These are phyloP conservation scores for Chondrilla cf. caribensis DNA, from an alignment of 37 sponge, comb jelly and placozoan genomes.

Conservation along the genomic window DNA sequence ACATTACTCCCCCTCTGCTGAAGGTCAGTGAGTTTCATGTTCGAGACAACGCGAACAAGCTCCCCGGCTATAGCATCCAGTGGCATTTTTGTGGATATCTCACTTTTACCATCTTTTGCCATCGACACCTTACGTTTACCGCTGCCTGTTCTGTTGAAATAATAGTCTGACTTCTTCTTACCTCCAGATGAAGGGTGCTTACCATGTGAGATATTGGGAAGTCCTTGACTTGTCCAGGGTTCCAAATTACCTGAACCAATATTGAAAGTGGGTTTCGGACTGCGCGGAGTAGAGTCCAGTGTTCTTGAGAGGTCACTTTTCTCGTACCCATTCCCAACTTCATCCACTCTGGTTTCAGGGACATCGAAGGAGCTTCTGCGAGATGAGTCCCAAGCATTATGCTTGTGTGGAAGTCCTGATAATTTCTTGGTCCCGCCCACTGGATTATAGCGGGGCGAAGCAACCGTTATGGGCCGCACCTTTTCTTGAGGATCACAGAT, in stretches of 20 bases:
- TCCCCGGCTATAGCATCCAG: constrained; percentile 41
- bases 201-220: neutral
- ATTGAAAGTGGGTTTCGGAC: neutral
- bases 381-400: constrained; percentile 8
- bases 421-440: neutral
- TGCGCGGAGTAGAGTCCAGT: neutral
- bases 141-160: neutral
- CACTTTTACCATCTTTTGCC: neutral
- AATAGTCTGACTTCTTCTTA: constrained; percentile 5
- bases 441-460: neutral
- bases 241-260: constrained; percentile 15
- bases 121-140: neutral
- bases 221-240: neutral
- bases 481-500: neutral
- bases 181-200: neutral
- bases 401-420: neutral
- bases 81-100: constrained; percentile 19
- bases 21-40: constrained; percentile 15
- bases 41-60: constrained; percentile 30
- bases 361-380: neutral
- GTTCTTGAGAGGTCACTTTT: neutral
- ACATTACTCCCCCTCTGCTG: neutral
- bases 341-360: neutral
- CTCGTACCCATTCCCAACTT: neutral
- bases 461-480: neutral